Percentiles rank a stretch among this genome's conserved stretches.
These are phyloP conservation scores for Sinhomidia bicolor DNA, from an alignment of 2,888 invertebrate genomes.

Conservation along the genomic window DNA sequence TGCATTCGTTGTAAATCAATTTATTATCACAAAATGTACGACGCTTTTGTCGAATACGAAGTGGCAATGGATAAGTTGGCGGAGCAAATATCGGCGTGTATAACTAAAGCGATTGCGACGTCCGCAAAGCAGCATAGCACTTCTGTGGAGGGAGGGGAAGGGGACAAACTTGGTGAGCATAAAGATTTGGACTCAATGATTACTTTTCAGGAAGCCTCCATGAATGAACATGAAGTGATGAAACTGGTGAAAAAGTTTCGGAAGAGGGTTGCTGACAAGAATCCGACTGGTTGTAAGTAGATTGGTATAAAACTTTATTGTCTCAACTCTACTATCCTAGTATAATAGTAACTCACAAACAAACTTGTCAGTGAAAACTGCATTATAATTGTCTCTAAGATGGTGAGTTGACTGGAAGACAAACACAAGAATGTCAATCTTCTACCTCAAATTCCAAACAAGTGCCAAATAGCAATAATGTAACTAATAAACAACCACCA, in stretches of 20 bases:
- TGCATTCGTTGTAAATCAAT: neutral
- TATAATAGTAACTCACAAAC: too few species aligned
- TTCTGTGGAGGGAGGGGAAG: neutral
- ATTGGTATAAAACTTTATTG: too few species aligned
- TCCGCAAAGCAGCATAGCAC: constrained; percentile 9
- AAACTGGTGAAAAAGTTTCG: constrained; percentile 37
- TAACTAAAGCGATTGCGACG: constrained; percentile 44
- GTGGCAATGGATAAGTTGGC: constrained; percentile 22
- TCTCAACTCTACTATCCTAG: too few species aligned
- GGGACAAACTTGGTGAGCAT: neutral
- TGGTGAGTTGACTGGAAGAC: too few species aligned
- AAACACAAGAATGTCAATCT: too few species aligned
- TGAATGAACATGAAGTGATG: constrained; percentile 56
- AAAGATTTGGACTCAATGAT: neutral
- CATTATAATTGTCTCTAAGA: too few species aligned
- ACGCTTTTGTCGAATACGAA: constrained; percentile 44
- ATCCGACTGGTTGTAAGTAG: constrained; percentile 49
- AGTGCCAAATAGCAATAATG: too few species aligned
- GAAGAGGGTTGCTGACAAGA: constrained; percentile 30
- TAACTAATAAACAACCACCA: too few species aligned
- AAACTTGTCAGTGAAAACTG: too few species aligned
- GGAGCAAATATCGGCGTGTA: constrained; percentile 1
- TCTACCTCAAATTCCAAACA: too few species aligned
- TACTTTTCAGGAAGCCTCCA: neutral
- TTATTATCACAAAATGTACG: constrained; percentile 48